Conservation (phyloP, 1,140 invertebrate species). For the Drosophila grimshawi region DNA sequence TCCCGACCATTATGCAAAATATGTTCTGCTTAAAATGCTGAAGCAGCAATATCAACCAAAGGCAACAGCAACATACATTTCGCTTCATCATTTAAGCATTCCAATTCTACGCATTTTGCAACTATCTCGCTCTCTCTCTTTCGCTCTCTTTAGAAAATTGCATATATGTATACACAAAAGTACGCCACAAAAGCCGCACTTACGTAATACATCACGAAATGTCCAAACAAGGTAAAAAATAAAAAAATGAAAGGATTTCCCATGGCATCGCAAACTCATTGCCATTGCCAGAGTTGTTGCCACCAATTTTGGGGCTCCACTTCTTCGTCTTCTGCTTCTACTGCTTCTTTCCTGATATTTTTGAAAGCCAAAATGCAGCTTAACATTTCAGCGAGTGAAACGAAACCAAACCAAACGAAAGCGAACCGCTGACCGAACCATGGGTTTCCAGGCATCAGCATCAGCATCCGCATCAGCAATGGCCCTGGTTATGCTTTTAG, state of each 20-base stretch:
- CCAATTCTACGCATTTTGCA: conserved; percentile 64
- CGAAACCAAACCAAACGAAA: conserved; percentile 46
- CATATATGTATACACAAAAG: conserved; percentile 30
- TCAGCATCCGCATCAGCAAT: not conserved
- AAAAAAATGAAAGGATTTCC: conserved; percentile 58
- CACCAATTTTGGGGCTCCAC: not conserved
- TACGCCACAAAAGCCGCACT: conserved; percentile 76
- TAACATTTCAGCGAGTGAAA: conserved; percentile 75
- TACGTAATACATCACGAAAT: conserved; percentile 81
- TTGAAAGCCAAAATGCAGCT: conserved; percentile 82
- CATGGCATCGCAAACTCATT: conserved; percentile 48
- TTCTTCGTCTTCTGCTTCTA: not conserved
- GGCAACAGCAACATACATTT: conserved; percentile 16
- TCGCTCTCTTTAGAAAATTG: conserved; percentile 49
- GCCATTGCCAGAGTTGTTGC: conserved; percentile 37
- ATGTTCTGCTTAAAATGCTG: conserved; percentile 62
- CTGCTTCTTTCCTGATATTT: conserved; percentile 58
- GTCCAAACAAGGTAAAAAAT: conserved; percentile 72
- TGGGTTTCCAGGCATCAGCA: conserved; percentile 15
- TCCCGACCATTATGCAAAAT: conserved; percentile 47
- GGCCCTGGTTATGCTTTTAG: conserved; percentile 4
- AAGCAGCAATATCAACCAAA: conserved; percentile 2
- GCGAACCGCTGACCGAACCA: conserved; percentile 68
- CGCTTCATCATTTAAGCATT: conserved; percentile 75
- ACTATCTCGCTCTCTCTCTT: conserved; percentile 32